A percentile compares a stretch with the other conserved stretches of the same genome.
These are phyloP conservation scores for Panzeria rudis DNA, from an alignment of 2,888 invertebrate species.

Conservation along the genomic window DNA sequence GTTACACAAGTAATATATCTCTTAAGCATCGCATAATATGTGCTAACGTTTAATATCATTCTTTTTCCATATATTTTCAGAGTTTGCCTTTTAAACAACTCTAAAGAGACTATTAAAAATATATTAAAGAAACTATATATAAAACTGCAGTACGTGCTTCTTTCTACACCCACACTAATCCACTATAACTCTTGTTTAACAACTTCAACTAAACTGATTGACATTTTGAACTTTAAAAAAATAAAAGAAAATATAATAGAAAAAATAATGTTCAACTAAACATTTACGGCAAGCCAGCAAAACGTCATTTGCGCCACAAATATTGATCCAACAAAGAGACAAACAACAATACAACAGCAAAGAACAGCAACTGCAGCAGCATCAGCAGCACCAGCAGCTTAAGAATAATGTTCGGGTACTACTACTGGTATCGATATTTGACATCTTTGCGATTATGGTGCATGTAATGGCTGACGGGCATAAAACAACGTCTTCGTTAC, in stretches of 20 bases:
- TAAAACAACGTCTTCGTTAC: conserved; percentile 58
- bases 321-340: conserved; percentile 4
- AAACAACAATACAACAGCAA: background rate
- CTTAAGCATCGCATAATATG: background rate
- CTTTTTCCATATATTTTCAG: conserved; percentile 28
- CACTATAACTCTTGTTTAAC: conserved; percentile 1
- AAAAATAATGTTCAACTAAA: conserved; percentile 25
- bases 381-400: background rate
- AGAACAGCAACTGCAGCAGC: conserved; percentile 9
- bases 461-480: conserved; percentile 63
- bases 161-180: conserved; percentile 11
- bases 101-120: conserved; percentile 2
- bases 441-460: conserved; percentile 52
- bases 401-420: conserved; percentile 36
- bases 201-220: conserved; percentile 46
- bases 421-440: conserved; percentile 43
- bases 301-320: conserved; percentile 7
- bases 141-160: conserved; percentile 15
- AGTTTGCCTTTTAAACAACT: conserved; percentile 6
- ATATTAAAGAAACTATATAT: background rate
- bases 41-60: background rate
- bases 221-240: conserved; percentile 38
- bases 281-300: conserved; percentile 11
- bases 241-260: background rate
- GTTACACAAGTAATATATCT: background rate